Evolutionary conservation across 2,888 invertebrate genomes (phyloP).

Genomic region (Epicampocera succincta): DNA sequence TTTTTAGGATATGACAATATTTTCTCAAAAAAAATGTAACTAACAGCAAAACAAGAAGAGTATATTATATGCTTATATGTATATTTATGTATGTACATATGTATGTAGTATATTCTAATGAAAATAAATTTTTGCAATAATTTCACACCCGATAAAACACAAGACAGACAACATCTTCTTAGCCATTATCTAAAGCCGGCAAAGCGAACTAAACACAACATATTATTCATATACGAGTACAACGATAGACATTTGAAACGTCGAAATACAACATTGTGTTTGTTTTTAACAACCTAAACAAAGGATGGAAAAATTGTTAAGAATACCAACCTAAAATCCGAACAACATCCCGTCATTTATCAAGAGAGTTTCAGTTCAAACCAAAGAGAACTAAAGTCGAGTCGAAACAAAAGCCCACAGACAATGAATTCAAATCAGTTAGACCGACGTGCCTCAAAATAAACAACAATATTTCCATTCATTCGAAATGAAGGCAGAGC

Average conservation of each 20-base stretch:
- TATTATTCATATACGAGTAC: slow-evolving; percentile 13
- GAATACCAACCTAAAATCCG: slow-evolving; percentile 46
- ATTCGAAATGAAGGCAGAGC: background rate
- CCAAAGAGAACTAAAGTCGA: background rate
- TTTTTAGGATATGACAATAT: background rate
- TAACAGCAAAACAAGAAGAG: background rate
- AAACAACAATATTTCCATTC: slow-evolving; percentile 33
- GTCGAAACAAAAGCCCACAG: slow-evolving; percentile 27
- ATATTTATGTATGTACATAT: no score
- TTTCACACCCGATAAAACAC: slow-evolving; percentile 43
- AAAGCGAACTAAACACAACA: background rate
- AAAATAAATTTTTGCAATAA: slow-evolving; percentile 30
- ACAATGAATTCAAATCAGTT: slow-evolving; percentile 52
- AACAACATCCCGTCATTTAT: slow-evolving; percentile 49
- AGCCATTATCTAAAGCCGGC: background rate
- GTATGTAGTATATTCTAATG: background rate
- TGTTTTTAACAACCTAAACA: no score
- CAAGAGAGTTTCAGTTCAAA: slow-evolving; percentile 47
- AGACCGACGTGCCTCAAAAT: slow-evolving; percentile 56
- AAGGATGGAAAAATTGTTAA: slow-evolving; percentile 9
- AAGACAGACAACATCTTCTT: slow-evolving; percentile 12
- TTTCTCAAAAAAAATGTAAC: background rate
- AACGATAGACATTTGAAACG: slow-evolving; percentile 19
- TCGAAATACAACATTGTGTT: slow-evolving; percentile 3
- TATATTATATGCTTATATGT: background rate